Percentiles rank a stretch among this genome's conserved stretches.
phyloP scores from a whole-genome alignment of 2,888 invertebrate species.

The Spodoptera exigua region DNA sequence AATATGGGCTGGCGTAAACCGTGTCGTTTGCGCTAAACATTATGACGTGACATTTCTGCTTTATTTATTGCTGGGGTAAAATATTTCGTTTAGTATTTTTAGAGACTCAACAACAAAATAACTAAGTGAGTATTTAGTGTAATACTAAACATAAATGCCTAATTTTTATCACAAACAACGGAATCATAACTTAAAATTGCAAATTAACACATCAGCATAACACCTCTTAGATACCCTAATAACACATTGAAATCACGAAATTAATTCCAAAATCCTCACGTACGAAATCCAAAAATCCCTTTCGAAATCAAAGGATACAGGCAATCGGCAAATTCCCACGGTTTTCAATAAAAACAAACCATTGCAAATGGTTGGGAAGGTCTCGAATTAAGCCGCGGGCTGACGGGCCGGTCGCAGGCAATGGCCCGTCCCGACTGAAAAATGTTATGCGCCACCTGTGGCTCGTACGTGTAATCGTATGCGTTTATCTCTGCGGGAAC shows the following conservation, averaged over 20 bases:
- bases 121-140: too few species aligned
- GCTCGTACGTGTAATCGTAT: constrained; percentile 85
- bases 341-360: constrained; percentile 83
- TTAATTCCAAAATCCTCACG: constrained; percentile 32
- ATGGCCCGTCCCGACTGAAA: constrained; percentile 82
- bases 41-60: constrained; percentile 54
- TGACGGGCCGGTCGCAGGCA: constrained; percentile 64
- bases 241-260: constrained; percentile 39
- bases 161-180: too few species aligned
- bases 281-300: constrained; percentile 49
- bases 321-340: constrained; percentile 70
- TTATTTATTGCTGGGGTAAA: constrained; percentile 46
- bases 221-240: too few species aligned
- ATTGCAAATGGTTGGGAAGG: constrained; percentile 77
- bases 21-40: constrained; percentile 56
- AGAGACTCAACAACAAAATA: too few species aligned
- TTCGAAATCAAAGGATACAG: constrained; percentile 61
- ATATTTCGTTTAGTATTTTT: constrained; percentile 8
- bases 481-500: constrained; percentile 84
- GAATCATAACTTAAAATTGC: background rate
- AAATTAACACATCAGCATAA: constrained; percentile 1
- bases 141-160: too few species aligned
- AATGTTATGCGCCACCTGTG: constrained; percentile 89
- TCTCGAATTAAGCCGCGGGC: constrained; percentile 80
- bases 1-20: constrained; percentile 62